A percentile compares a stretch with the other conserved stretches of the same genome.
These are phyloP conservation scores for Brachionus angularis DNA, from an alignment of 1,140 invertebrate genomes.

Conservation along the genomic window DNA sequence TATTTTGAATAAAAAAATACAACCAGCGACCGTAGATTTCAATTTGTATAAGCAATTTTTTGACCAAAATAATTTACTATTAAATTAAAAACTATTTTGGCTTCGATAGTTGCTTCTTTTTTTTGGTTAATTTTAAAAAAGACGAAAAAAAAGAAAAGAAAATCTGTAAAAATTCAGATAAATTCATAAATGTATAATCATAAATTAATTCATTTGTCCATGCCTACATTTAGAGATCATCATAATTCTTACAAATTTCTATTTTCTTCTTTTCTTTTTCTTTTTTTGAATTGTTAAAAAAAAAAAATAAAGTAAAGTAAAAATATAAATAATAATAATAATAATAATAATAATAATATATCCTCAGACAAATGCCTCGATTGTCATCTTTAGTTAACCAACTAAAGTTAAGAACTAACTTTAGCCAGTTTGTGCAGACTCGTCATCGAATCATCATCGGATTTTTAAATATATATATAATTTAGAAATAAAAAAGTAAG, in stretches of 20 bases:
- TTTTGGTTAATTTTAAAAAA: too few species aligned
- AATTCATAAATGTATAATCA: slow-evolving; percentile 18
- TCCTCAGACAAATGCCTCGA: slow-evolving; percentile 45
- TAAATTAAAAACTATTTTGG: slow-evolving; percentile 38
- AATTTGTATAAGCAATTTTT: slow-evolving; percentile 6
- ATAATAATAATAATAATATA: neutral
- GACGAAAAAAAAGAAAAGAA: slow-evolving; percentile 13
- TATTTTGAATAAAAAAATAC: slow-evolving; percentile 32
- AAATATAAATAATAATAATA: neutral
- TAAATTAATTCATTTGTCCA: slow-evolving; percentile 39
- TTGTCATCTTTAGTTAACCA: slow-evolving; percentile 41
- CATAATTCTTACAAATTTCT: too few species aligned
- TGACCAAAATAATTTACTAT: slow-evolving; percentile 25
- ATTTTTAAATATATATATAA: too few species aligned
- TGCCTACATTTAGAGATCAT: slow-evolving; percentile 41
- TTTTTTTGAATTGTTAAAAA: neutral
- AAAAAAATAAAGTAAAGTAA: neutral
- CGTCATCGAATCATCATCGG: slow-evolving; percentile 44
- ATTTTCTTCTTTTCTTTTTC: too few species aligned
- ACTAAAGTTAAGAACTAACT: slow-evolving; percentile 43
- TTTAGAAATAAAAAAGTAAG: neutral
- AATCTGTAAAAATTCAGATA: slow-evolving; percentile 8
- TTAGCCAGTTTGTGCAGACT: slow-evolving; percentile 31
- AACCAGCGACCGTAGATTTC: slow-evolving; percentile 39
- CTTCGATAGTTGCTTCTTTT: slow-evolving; percentile 37